Conservation (phyloP, 2,113 vertebrate species). For the Dicaeum eximium region DNA sequence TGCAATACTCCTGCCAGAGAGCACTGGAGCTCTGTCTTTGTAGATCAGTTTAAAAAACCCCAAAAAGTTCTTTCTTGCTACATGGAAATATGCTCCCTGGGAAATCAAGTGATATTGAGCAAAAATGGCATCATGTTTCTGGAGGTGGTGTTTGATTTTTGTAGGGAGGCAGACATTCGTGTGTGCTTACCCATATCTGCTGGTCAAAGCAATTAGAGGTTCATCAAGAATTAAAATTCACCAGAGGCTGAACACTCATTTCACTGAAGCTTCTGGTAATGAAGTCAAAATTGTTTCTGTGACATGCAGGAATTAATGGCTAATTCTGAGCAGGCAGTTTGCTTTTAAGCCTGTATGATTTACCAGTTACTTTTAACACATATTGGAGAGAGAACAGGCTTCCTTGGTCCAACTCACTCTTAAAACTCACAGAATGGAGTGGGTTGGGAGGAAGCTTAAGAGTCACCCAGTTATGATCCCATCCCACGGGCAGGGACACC, state of each 20-base stretch:
- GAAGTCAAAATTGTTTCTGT: not conserved
- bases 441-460: not conserved
- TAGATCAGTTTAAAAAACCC: not conserved
- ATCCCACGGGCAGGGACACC: not conserved
- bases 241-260: not conserved
- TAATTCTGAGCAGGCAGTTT: not conserved
- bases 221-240: conserved; percentile 37
- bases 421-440: not conserved
- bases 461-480: not conserved
- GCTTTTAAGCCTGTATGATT: not conserved
- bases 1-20: not conserved
- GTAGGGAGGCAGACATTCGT: not conserved
- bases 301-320: not conserved
- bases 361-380: not conserved
- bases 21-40: not conserved
- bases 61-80: not conserved
- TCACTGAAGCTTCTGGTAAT: not conserved
- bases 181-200: not conserved
- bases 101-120: not conserved
- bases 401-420: fast-evolving
- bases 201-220: not conserved
- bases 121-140: not conserved
- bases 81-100: not conserved
- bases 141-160: not conserved
- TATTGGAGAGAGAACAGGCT: not conserved